A percentile compares a stretch with the other conserved stretches of the same genome.
Conservation (phyloP, 1,140 invertebrate genomes). For the Kradibia gibbosae region DNA sequence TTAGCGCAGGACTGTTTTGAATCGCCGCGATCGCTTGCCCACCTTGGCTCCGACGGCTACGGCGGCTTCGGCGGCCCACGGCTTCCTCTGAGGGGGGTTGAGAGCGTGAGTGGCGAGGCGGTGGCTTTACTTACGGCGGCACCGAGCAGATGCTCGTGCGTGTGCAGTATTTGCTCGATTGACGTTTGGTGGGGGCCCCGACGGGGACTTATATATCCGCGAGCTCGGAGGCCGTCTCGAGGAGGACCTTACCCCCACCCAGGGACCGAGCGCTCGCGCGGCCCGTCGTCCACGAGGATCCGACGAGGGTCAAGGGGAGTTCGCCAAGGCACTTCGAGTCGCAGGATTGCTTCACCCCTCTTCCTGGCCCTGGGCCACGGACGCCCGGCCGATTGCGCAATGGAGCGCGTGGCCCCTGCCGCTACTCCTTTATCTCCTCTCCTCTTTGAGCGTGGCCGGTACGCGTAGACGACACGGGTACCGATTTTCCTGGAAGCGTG, state of each 20-base stretch:
- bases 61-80: not conserved
- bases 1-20: conserved; percentile 48
- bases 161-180: conserved; percentile 38
- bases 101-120: not conserved
- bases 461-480: too few species aligned
- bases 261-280: not conserved
- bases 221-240: conserved; percentile 23
- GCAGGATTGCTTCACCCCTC: not conserved
- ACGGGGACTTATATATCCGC: conserved; percentile 41
- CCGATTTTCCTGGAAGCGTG: too few species aligned
- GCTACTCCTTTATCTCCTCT: not conserved
- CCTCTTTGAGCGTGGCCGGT: too few species aligned
- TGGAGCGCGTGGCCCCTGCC: too few species aligned
- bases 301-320: conserved; percentile 32
- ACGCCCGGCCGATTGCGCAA: not conserved
- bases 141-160: conserved; percentile 42
- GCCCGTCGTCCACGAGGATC: not conserved
- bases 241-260: conserved; percentile 28
- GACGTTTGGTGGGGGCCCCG: conserved; percentile 32
- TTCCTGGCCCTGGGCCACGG: not conserved
- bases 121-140: conserved; percentile 28
- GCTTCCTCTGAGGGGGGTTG: conserved; percentile 12
- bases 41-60: not conserved
- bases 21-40: conserved; percentile 18
- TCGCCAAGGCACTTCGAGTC: not conserved